These are phyloP conservation scores for Plebejus anna DNA, from an alignment of 2,888 invertebrate genomes.

Conservation along the genomic window DNA sequence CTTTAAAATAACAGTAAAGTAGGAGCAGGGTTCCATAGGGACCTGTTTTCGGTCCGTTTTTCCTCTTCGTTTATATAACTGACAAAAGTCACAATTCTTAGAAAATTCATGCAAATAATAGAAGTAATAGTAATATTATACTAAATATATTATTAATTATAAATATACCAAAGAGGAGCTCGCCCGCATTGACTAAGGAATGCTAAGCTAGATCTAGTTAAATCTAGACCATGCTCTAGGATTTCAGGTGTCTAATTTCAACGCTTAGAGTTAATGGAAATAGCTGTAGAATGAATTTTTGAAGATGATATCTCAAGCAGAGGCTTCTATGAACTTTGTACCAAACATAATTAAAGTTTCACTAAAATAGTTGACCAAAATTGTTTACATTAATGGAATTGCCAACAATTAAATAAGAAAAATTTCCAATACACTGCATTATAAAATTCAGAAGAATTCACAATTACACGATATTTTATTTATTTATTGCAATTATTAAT, in stretches of 20 bases:
- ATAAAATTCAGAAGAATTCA: background rate
- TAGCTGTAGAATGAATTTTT: constrained; percentile 4
- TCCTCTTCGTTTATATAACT: background rate
- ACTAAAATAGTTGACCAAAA: background rate
- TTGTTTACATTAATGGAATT: background rate
- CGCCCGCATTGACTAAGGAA: constrained; percentile 57
- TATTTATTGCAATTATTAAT: background rate
- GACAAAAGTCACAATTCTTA: background rate
- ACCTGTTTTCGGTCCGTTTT: background rate
- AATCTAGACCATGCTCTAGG: constrained; percentile 57
- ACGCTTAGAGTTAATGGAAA: constrained; percentile 28
- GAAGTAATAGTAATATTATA: background rate
- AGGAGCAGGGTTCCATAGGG: background rate
- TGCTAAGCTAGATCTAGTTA: constrained; percentile 40
- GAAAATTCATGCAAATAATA: constrained; percentile 26
- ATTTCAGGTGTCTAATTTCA: constrained; percentile 38
- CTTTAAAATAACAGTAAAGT: background rate
- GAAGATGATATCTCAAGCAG: constrained; percentile 12
- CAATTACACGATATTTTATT: background rate
- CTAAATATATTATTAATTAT: constrained; percentile 25
- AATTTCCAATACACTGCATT: background rate
- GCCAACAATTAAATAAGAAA: background rate
- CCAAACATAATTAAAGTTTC: background rate
- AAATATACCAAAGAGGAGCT: constrained; percentile 47
- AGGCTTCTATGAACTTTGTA: background rate